Evolutionary conservation across 2,113 vertebrate genomes (phyloP), one percentile per base, ranked within the genome.

Genomic region (Psittacus erithacus): DNA sequence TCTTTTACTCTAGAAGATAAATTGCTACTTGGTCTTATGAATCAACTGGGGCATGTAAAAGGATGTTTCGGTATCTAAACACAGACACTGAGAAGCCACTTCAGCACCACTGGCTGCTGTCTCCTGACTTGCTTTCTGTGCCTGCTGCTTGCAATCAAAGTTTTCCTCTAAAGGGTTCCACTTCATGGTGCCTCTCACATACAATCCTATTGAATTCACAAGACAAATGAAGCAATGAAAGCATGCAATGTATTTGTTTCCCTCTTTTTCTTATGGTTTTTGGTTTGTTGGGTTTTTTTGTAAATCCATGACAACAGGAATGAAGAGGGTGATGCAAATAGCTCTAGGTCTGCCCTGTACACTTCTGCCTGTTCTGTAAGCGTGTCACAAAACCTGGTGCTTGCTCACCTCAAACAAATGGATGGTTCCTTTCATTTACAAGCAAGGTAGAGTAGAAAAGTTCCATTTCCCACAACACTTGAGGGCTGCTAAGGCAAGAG

Each of bases 1-100:
- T 88, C 91, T 96, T 97, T 97, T 94, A 93, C 71, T 97, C 52
- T 77, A 92, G 88, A 97, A 96, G 95, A 96, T 91, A 97, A 97
- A 96, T 97, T 95, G 87, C 93, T 97, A 73, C 93, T 96, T 96
- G 90, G 86, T 82, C 79, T 68, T 97, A 17, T 94, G 90, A 96
- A 86, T 91, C 88, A 98, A 97, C 33, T 96, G 79, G 96, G 86
- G 90, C 95, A 93, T 64, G 55, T 90, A 81, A 96, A 83, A 96
- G 79, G 57, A 93, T 85, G 93, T 65, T 97, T 91, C 78, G 74
- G 35, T 31, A n/a, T 73, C 90, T 92, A 79, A 95, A 91, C 92
- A 90, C 53, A 76, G 52, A 52, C 53, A 78, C 31, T 46, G 47
- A 86, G 64, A 70, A 89, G n/a, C 68, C 84, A 95, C 78, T 91